A percentile compares a stretch with the other conserved stretches of the same genome.
phyloP scores from a whole-genome alignment of 2,113 vertebrate genomes.

The Puffinus mauretanicus region DNA sequence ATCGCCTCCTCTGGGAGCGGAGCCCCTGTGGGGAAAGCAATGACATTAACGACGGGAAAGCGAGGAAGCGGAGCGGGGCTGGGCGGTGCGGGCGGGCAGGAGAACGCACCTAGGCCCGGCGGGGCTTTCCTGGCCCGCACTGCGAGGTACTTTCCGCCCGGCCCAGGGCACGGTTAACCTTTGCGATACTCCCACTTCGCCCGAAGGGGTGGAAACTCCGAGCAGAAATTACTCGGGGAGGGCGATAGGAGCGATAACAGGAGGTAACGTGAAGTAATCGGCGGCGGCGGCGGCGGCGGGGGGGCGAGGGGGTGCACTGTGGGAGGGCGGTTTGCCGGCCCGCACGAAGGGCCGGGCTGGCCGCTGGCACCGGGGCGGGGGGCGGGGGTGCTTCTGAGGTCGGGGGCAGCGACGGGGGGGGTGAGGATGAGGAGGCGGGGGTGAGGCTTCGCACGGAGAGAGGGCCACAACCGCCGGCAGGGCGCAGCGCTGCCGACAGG shows the following conservation, averaged over 20 bases:
- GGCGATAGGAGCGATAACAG: background rate
- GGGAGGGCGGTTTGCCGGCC: background rate
- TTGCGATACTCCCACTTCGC: slow-evolving; percentile 28
- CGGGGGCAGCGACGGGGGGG: no score
- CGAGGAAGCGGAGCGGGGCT: background rate
- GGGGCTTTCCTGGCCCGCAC: slow-evolving; percentile 53
- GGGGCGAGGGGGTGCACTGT: background rate
- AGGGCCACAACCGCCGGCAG: no score
- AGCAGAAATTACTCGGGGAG: background rate
- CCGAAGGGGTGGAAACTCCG: slow-evolving; percentile 27
- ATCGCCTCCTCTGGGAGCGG: background rate
- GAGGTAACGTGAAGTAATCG: background rate
- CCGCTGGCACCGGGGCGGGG: background rate
- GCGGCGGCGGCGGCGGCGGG: no score
- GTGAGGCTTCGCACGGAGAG: no score
- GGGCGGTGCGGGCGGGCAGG: background rate
- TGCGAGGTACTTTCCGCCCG: slow-evolving; percentile 54
- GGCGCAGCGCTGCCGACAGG: no score
- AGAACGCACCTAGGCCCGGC: slow-evolving; percentile 25
- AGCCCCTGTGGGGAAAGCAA: background rate
- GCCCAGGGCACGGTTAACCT: slow-evolving; percentile 17
- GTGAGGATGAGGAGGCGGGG: no score
- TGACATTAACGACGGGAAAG: fast-evolving
- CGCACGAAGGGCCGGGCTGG: no score
- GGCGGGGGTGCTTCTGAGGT: background rate